Percentiles rank a stretch among this genome's conserved stretches.
phyloP scores from a whole-genome alignment of 2,888 invertebrate species.

The Caenorhabditis sinica region DNA sequence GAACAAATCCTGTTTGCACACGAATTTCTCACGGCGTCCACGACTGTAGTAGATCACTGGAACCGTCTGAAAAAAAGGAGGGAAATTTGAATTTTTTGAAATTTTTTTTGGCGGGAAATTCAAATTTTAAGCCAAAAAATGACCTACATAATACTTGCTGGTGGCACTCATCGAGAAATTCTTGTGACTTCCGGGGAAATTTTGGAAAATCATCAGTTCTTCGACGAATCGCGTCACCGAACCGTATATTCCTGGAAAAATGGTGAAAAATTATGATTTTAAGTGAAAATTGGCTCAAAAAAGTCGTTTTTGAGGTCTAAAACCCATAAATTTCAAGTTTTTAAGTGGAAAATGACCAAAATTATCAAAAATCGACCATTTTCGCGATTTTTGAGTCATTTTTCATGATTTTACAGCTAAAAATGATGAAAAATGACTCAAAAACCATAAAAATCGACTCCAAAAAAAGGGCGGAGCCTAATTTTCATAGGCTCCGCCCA shows the following conservation, averaged over 20 bases:
- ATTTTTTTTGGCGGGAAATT: background rate
- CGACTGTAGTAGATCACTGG: background rate
- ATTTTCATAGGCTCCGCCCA: no score
- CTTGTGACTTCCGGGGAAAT: background rate
- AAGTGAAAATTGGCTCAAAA: no score
- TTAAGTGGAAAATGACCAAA: background rate
- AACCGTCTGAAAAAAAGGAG: background rate
- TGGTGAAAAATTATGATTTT: background rate
- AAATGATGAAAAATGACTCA: no score
- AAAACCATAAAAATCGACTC: no score
- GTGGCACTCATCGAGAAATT: background rate
- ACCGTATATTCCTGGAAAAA: conserved; percentile 7
- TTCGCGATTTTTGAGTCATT: background rate
- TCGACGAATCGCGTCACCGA: background rate
- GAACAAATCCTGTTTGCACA: conserved; percentile 6
- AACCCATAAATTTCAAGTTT: background rate
- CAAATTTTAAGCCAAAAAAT: background rate
- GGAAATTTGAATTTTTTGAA: background rate
- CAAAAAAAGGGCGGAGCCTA: no score
- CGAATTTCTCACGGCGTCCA: background rate
- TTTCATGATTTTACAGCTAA: no score
- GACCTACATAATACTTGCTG: conserved; percentile 1
- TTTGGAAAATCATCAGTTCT: background rate
- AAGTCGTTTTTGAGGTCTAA: no score
- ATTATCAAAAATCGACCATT: no score